phyloP scores from a whole-genome alignment of 2,113 vertebrate genomes.

The Lagopus muta region DNA sequence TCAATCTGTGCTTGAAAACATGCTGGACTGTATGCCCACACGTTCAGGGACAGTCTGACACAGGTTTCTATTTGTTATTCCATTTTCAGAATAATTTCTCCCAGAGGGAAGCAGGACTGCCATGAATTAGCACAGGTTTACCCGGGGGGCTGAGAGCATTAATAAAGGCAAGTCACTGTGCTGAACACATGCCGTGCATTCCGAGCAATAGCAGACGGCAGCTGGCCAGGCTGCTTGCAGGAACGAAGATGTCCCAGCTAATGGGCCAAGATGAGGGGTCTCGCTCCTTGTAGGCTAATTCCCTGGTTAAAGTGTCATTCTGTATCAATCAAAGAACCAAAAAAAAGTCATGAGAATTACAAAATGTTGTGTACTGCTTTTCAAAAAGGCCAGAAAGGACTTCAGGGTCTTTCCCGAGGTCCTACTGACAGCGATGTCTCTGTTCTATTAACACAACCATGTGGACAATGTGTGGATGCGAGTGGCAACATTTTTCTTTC shows the following conservation, averaged over 20 bases:
- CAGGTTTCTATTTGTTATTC: not conserved
- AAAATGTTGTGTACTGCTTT: slow-evolving; percentile 44
- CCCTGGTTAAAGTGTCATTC: not conserved
- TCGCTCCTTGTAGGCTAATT: not conserved
- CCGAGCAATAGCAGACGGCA: not conserved
- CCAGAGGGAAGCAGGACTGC: not conserved
- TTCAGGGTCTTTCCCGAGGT: not conserved
- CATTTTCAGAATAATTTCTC: not conserved
- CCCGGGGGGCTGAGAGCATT: fast-evolving
- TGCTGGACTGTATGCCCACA: not conserved
- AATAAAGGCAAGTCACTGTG: fast-evolving
- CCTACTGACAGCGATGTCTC: not conserved
- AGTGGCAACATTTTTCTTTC: slow-evolving; percentile 39
- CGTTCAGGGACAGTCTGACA: not conserved
- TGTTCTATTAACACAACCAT: not conserved
- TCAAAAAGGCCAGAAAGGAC: slow-evolving; percentile 31
- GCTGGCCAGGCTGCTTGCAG: fast-evolving
- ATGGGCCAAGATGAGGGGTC: not conserved
- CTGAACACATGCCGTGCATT: fast-evolving
- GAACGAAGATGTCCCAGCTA: not conserved
- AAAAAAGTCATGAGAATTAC: not conserved
- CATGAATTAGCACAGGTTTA: not conserved
- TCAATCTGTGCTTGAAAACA: not conserved
- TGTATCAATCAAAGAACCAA: not conserved
- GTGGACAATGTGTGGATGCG: slow-evolving; percentile 6